Evolutionary conservation across 2,888 invertebrate genomes (phyloP).

Genomic region (Orthonevra nobilis): DNA sequence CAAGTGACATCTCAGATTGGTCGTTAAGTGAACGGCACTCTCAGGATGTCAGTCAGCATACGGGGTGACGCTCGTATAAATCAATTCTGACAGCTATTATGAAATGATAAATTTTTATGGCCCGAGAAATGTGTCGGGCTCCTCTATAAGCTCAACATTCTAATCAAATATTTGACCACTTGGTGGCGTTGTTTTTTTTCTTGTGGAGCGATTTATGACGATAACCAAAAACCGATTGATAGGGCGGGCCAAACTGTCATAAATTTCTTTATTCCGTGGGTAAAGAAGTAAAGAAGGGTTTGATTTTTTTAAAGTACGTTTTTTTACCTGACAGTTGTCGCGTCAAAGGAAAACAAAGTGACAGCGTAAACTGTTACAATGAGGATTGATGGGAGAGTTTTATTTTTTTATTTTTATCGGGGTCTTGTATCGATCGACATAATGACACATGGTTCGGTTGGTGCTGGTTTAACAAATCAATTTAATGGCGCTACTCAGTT

Average conservation of each 20-base stretch:
- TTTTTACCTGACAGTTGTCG: slow-evolving; percentile 54
- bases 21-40: background rate
- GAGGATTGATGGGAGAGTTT: slow-evolving; percentile 37
- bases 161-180: slow-evolving; percentile 64
- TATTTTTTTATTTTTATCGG: slow-evolving; percentile 21
- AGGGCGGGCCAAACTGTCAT: slow-evolving; percentile 29
- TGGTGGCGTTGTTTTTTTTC: slow-evolving; percentile 25
- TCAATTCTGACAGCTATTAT: slow-evolving; percentile 62
- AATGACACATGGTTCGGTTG: slow-evolving; percentile 46
- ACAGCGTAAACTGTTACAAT: slow-evolving; percentile 55
- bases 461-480: slow-evolving; percentile 62
- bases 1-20: slow-evolving; percentile 30
- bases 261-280: slow-evolving; percentile 12
- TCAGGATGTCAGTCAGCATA: slow-evolving; percentile 23
- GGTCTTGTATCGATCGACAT: slow-evolving; percentile 42
- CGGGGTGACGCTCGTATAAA: slow-evolving; percentile 47
- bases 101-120: slow-evolving; percentile 63
- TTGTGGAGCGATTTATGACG: slow-evolving; percentile 55
- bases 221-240: slow-evolving; percentile 43
- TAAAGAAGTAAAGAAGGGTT: slow-evolving; percentile 11
- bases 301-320: slow-evolving; percentile 1
- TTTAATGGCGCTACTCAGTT: slow-evolving; percentile 65
- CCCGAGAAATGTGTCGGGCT: slow-evolving; percentile 30
- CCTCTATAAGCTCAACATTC: background rate
- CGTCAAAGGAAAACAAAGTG: slow-evolving; percentile 57